Percentiles rank a stretch among this genome's conserved stretches.
These are phyloP conservation scores for Ctenomys sociabilis DNA, from an alignment of 2,113 vertebrate genomes.

Conservation along the genomic window DNA sequence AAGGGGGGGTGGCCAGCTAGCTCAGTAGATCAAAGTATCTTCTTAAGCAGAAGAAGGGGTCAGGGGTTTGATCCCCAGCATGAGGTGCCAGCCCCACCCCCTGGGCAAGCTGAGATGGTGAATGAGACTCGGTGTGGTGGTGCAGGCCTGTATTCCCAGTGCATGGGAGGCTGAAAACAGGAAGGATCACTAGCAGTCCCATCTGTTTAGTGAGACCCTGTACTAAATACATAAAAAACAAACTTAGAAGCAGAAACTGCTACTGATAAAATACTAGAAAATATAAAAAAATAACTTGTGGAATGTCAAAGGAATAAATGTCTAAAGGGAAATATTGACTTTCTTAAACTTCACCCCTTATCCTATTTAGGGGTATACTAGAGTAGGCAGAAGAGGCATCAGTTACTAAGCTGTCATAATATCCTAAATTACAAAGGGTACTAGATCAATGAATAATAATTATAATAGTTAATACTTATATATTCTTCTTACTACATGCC, in stretches of 20 bases:
- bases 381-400: background rate
- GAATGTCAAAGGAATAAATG: background rate
- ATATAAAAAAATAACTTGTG: background rate
- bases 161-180: too few species aligned
- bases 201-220: too few species aligned
- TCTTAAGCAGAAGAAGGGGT: too few species aligned
- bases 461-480: background rate
- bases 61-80: too few species aligned
- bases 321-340: background rate
- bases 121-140: too few species aligned
- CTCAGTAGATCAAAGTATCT: too few species aligned
- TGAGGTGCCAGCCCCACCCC: too few species aligned
- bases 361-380: background rate
- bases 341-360: background rate
- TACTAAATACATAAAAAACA: background rate
- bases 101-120: too few species aligned
- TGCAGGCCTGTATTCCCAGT: too few species aligned
- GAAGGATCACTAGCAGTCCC: too few species aligned
- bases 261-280: background rate
- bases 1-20: too few species aligned
- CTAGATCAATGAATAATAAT: constrained; percentile 2
- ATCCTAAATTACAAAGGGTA: background rate
- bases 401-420: background rate
- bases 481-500: background rate
- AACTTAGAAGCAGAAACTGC: background rate